Base-by-base conservation (phyloP, 2,113 vertebrate species). In the Platichthys flesus region DNA sequence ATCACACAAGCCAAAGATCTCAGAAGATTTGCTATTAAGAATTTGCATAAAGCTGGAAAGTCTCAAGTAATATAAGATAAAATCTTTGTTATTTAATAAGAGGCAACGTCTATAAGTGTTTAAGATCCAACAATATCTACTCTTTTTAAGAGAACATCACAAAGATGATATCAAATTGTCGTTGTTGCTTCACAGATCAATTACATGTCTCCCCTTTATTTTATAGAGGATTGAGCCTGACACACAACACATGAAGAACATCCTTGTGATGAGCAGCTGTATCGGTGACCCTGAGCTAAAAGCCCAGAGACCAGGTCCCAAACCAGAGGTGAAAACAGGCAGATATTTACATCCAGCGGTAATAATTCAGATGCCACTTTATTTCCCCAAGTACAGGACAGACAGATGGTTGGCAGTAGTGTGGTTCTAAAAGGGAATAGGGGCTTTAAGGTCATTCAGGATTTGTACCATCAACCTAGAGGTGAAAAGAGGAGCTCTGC, bases 401-500 rank as follows among this genome's bases (percentile, higher is more conserved):
- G 58, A 60, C 85, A 84, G 80, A 80, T 76, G 78, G 74, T 68
- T 79, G 78, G 74, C 75, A 72, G 66, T 28, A 42, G 14, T 61
- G 1, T 35, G 76, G 21, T 31, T 73, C 59, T 77, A 55, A 73
- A 66, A 63, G 67, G 60, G 61, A 24, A 61, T 0, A 2, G 23
- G 13, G 56, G 61, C 16, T 63, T 65, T 63, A 3, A n/a, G 52
- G 54, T 78, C 78, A 13, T 54, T 0, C 26, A 78, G 85, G 74
- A 74, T 74, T 59, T 84, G 71, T 90, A 83, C 84, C 75, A 5
- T 82, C 76, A 74, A 83, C 81, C 74, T 35, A 31, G 62, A 81
- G 57, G 88, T 86, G 78, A 82, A 78, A 67, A 8, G 51, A 74
- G 67, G 45, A 67, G 4, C 64, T 73, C 71, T 75, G 52, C 8